Evolutionary conservation across 2,888 invertebrate species (phyloP), one percentile per base, ranked within the genome.

Genomic region (Drosophila paranaensis): DNA sequence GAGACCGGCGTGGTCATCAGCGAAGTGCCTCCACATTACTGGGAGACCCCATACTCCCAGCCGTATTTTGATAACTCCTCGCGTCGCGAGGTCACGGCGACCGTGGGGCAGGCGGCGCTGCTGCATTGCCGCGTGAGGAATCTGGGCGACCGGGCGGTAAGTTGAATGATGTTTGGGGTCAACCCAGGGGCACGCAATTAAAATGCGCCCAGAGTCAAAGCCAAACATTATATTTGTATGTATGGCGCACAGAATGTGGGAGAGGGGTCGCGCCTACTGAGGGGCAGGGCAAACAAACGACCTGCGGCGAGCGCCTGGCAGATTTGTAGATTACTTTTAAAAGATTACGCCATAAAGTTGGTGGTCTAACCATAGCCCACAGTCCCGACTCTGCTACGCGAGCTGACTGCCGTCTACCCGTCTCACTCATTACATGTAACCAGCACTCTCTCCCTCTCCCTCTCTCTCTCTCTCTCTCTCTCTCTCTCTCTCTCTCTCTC

Each of bases 21-120:
- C 68, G 92, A 93, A 83, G 91, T 92, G 79, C 91, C 92, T 72
- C 92, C 92, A 48, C 93, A 93, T 75, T 93, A 92, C 74, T 93
- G 93, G 93, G 93, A 93, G 71, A 93, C 93, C 40, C 96, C 96
- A 64, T 96, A 96, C 91, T 96, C 96, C 79, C 96, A 96, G 93
- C 97, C 97, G 58, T 97, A 97, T 94, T 97, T 97, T 94, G 97
- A 97, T 94, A 97, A 97, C 93, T 95, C 96, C 89, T 97, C 97
- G 82, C 95, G 95, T 92, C 94, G 96, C 77, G 97, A 97, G 92
- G 95, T 96, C 91, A 97, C 97, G 89, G 96, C 97, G 83, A 97
- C 97, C 79, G 97, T 97, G 80, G 97, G 97, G 66, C 97, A 97
- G 93, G 96, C 96, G 62, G 97, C 97, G 67, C 95, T 97, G 92